phyloP scores from a whole-genome alignment of 1,140 invertebrate species.

The Drosophila triauraria region DNA sequence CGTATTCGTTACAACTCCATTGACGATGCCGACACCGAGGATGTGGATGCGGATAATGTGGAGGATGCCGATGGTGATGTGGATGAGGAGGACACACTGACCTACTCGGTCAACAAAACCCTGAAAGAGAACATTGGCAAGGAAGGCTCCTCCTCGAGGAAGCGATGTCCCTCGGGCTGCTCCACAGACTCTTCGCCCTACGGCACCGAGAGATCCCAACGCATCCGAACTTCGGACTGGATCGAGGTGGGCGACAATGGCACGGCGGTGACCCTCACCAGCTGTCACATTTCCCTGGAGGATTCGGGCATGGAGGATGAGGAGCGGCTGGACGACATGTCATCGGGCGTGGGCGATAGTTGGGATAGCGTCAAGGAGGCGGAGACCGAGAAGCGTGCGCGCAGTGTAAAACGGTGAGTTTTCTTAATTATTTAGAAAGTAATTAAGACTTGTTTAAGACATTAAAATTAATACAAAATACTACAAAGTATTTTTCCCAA shows the following conservation, averaged over 20 bases:
- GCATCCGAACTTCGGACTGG: conserved; percentile 83
- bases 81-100: conserved; percentile 72
- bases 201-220: conserved; percentile 82
- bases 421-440: background rate
- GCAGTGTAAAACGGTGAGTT: conserved; percentile 80
- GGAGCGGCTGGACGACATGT: conserved; percentile 84
- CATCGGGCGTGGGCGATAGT: conserved; percentile 84
- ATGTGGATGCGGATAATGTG: conserved; percentile 80
- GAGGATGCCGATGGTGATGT: conserved; percentile 76
- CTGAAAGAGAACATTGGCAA: conserved; percentile 53
- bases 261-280: conserved; percentile 79
- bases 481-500: background rate
- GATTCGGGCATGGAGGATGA: conserved; percentile 85
- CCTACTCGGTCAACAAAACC: conserved; percentile 65
- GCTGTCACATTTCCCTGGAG: conserved; percentile 84
- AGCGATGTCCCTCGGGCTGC: conserved; percentile 81
- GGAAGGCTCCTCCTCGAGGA: conserved; percentile 59
- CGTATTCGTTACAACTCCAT: conserved; percentile 75
- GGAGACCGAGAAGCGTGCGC: conserved; percentile 75
- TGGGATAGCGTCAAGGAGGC: conserved; percentile 85
- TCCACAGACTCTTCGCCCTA: conserved; percentile 84
- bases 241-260: conserved; percentile 85
- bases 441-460: background rate
- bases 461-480: background rate
- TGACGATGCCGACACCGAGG: conserved; percentile 72